Conservation (phyloP, 1,140 invertebrate species). For the Polypedilum pembai region DNA sequence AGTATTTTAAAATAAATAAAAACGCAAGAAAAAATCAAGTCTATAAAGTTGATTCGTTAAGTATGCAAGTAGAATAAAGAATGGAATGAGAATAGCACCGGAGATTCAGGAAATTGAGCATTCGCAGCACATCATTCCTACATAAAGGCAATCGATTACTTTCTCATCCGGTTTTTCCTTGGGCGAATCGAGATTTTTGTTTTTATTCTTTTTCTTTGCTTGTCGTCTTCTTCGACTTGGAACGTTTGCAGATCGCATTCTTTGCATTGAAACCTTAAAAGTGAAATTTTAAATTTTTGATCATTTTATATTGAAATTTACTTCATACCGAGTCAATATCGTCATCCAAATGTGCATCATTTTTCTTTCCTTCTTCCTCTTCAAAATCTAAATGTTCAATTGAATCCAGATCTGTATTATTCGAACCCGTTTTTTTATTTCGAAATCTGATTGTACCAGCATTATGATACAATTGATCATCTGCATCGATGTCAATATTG, state of each 20-base stretch:
- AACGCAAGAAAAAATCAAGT: background rate
- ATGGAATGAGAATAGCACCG: background rate
- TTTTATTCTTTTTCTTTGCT: conserved; percentile 5
- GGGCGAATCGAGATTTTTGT: background rate
- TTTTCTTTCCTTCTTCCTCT: background rate
- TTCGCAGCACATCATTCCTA: background rate
- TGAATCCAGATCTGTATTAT: conserved; percentile 21
- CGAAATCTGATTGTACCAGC: background rate
- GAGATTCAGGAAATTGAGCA: background rate
- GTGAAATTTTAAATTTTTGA: background rate
- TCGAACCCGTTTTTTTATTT: conserved; percentile 9
- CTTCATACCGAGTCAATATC: background rate
- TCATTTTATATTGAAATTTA: background rate
- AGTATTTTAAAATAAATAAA: background rate
- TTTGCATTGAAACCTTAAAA: conserved; percentile 15
- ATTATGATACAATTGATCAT: conserved; percentile 4
- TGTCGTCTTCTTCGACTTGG: background rate
- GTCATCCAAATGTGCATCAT: background rate
- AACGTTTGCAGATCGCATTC: conserved; percentile 1
- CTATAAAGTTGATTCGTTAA: background rate
- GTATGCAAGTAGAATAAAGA: background rate
- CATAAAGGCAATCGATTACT: background rate
- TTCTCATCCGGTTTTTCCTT: background rate
- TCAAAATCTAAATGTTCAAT: conserved; percentile 18
- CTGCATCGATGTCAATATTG: conserved; percentile 3